Evolutionary conservation across 2,113 vertebrate genomes (phyloP), one percentile per base, ranked within the genome.

Genomic region (Eupsittula cactorum): DNA sequence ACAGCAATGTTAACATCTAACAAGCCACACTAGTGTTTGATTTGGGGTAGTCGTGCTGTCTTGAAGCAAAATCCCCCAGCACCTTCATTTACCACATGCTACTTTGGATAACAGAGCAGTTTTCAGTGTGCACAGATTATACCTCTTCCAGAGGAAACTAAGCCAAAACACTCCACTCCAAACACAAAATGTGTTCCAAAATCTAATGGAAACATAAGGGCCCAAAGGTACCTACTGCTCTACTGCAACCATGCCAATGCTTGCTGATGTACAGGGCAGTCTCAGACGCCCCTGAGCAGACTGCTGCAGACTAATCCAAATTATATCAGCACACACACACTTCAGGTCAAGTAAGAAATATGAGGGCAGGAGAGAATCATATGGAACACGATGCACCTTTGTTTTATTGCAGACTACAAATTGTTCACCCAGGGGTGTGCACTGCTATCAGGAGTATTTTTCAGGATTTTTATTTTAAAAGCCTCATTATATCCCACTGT

Each of bases 171-270:
- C 55, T 71, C 3, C 0, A 37, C 27, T 89, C 42, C 44, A 89
- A 59, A 81, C 33, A 90, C 13, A 9, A 55, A 84, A 75, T 18
- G 55, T 57, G 69, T 86, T 92, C 96, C 93, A 93, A 94, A 84
- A 25, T 18, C 42, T 87, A 93, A 91, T 84, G 77, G 69, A 59
- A 95, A 47, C 92, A 75, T 75, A 87, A 95, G 65, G 83, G 31
- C 23, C 33, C 69, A 82, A 73, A 89, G 65, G 27, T 50, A 82
- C 95, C 93, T 75, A 42, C 93, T 84, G 91, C 82, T 60, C 42
- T 47, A 12, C 29, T 41, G 39, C 1, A 2, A 35, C 27, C 1
- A 1, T 64, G 86, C 83, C 96, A 96, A 13, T 17, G 42, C 25
- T 37, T 52, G 57, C 37, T 82, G 65, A 53, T 19, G 20, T 18